These are phyloP conservation scores for Camponotus floridanus DNA, from an alignment of 1,140 invertebrate species.

Conservation along the genomic window DNA sequence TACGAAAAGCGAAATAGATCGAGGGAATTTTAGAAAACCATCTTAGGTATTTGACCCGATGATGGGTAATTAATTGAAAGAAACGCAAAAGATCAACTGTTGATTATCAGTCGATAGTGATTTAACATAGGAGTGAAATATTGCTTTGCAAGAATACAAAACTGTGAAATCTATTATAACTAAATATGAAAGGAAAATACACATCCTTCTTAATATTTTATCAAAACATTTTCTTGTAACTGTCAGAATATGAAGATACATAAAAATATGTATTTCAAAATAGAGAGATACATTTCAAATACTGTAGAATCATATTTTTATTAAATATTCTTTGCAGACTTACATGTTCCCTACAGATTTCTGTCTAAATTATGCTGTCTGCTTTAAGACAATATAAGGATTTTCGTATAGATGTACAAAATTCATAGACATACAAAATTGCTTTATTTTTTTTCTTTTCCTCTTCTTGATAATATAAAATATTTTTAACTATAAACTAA, in stretches of 20 bases:
- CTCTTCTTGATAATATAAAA: neutral
- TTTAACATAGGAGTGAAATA: neutral
- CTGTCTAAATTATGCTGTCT: neutral
- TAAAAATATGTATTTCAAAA: too few species aligned
- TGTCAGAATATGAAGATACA: neutral
- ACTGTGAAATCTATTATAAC: neutral
- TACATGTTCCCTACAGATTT: neutral
- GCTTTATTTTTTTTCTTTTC: neutral
- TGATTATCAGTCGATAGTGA: neutral
- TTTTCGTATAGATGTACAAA: neutral
- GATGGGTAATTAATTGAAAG: neutral
- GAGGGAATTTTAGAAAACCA: conserved; percentile 1
- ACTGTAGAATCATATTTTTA: neutral
- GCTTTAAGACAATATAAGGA: neutral
- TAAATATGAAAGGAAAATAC: neutral
- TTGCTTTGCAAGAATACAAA: neutral
- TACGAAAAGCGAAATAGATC: neutral
- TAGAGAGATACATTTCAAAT: too few species aligned
- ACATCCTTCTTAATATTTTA: neutral
- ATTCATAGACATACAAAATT: neutral
- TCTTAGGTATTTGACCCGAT: neutral
- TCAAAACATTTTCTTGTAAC: conserved; percentile 12
- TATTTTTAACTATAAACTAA: neutral
- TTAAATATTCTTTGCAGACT: neutral
- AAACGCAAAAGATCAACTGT: neutral